Conservation (phyloP, 2,797 vertebrate genomes). For the Acipenser transmontanus region DNA sequence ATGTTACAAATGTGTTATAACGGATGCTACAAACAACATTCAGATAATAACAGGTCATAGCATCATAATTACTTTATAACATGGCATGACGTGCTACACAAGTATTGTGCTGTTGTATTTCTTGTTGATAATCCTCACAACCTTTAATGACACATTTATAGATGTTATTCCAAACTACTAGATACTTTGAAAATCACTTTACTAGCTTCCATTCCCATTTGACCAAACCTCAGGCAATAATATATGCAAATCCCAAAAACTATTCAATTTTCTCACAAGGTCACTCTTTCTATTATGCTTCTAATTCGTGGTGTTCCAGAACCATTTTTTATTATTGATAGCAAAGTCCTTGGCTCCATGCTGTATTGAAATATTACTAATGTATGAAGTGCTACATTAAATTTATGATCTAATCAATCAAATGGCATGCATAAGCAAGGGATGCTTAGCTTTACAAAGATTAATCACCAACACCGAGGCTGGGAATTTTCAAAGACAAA, state of each 20-base stretch:
- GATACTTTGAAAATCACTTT: not conserved
- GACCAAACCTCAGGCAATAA: constrained; percentile 5
- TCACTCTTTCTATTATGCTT: constrained; percentile 47
- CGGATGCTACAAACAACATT: too few relatives aligned
- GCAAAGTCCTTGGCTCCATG: constrained; percentile 44
- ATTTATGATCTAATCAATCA: constrained; percentile 76
- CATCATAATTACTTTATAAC: too few relatives aligned
- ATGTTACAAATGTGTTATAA: too few relatives aligned
- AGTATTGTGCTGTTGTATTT: too few relatives aligned
- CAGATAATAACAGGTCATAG: too few relatives aligned
- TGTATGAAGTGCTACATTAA: constrained; percentile 66
- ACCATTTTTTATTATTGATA: constrained; percentile 51
- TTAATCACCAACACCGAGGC: constrained; percentile 52
- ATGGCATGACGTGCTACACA: too few relatives aligned
- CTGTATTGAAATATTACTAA: constrained; percentile 67
- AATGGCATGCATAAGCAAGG: constrained; percentile 54
- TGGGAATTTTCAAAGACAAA: constrained; percentile 14
- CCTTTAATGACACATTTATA: too few relatives aligned
- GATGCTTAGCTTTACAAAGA: constrained; percentile 59
- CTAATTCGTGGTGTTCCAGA: constrained; percentile 48
- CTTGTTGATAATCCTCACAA: too few relatives aligned
- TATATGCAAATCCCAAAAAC: constrained; percentile 5
- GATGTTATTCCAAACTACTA: not conserved
- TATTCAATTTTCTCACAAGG: constrained; percentile 42
- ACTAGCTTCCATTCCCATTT: not conserved